These are phyloP conservation scores for Drosophila sechellia DNA, from an alignment of 1,140 invertebrate genomes.

Conservation along the genomic window DNA sequence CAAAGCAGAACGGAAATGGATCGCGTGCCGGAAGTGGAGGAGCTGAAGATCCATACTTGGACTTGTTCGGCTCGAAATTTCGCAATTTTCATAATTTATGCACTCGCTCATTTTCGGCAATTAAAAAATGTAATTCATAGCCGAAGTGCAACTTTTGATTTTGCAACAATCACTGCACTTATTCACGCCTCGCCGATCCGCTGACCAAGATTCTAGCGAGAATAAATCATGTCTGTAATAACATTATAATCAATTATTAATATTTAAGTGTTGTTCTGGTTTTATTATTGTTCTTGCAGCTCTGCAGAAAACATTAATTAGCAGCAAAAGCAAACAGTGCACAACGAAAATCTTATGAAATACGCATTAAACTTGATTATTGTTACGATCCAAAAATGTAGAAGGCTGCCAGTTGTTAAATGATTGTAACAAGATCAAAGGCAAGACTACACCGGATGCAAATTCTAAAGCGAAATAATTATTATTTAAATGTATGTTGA, in stretches of 20 bases:
- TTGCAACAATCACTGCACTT: slow-evolving; percentile 55
- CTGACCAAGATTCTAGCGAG: slow-evolving; percentile 73
- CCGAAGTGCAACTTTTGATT: slow-evolving; percentile 51
- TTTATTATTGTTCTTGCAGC: slow-evolving; percentile 48
- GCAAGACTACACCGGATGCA: slow-evolving; percentile 11
- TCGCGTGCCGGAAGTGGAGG: slow-evolving; percentile 69
- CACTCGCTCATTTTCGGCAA: slow-evolving; percentile 48
- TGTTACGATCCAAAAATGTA: slow-evolving; percentile 25
- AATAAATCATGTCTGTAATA: slow-evolving; percentile 75
- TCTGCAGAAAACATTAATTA: slow-evolving; percentile 61
- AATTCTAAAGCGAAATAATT: too few relatives aligned
- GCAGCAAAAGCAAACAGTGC: slow-evolving; percentile 75
- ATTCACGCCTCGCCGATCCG: slow-evolving; percentile 62
- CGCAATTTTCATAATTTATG: slow-evolving; percentile 69
- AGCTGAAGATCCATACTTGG: slow-evolving; percentile 10
- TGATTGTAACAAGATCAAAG: slow-evolving; percentile 46
- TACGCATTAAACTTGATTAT: slow-evolving; percentile 65
- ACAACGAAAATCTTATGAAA: slow-evolving; percentile 75
- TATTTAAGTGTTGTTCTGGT: slow-evolving; percentile 70
- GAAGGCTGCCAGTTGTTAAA: slow-evolving; percentile 4
- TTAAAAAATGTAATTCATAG: slow-evolving; percentile 39
- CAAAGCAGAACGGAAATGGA: slow-evolving; percentile 71
- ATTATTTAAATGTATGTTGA: too few relatives aligned
- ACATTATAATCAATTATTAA: slow-evolving; percentile 77
- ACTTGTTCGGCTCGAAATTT: slow-evolving; percentile 33